Percentiles rank a stretch among this genome's conserved stretches.
These are phyloP conservation scores for Aurelia sp. DNA, from an alignment of 30 jellyfish, hydroid and myxozoan genomes.

Conservation along the genomic window DNA sequence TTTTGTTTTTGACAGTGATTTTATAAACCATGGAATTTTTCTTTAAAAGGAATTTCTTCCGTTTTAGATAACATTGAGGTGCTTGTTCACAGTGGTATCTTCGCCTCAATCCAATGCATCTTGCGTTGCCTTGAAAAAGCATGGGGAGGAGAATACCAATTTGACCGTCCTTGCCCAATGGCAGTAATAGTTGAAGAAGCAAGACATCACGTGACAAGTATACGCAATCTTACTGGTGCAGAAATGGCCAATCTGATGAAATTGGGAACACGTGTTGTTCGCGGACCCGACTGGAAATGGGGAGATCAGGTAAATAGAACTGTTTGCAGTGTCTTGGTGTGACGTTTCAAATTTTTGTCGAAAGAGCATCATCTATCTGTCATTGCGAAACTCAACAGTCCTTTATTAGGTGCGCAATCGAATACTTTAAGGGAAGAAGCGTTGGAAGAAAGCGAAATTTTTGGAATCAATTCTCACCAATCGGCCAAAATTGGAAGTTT, in stretches of 20 bases:
- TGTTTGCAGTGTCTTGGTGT: too few relatives aligned
- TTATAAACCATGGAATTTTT: too few relatives aligned
- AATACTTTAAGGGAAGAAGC: too few relatives aligned
- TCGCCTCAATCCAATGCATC: slow-evolving; percentile 65
- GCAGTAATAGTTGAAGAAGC: slow-evolving; percentile 78
- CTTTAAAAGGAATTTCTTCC: neutral
- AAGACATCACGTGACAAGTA: slow-evolving; percentile 74
- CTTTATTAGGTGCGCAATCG: too few relatives aligned
- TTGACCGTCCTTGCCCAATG: slow-evolving; percentile 65
- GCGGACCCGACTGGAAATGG: slow-evolving; percentile 98
- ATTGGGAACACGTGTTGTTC: slow-evolving; percentile 86
- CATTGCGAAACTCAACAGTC: too few relatives aligned
- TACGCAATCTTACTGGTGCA: slow-evolving; percentile 76
- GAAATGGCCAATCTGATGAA: slow-evolving; percentile 84
- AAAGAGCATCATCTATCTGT: too few relatives aligned
- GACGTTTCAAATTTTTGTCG: too few relatives aligned
- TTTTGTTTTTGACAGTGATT: too few relatives aligned
- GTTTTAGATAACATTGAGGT: slow-evolving; percentile 80
- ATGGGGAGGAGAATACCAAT: slow-evolving; percentile 20
- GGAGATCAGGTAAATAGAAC: slow-evolving; percentile 84
- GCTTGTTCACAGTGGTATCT: slow-evolving; percentile 76
- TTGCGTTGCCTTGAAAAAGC: slow-evolving; percentile 50
- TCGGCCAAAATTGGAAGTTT: too few relatives aligned
- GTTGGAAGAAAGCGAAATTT: too few relatives aligned
- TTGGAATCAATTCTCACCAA: too few relatives aligned